phyloP scores from a whole-genome alignment of 2,113 vertebrate species.

The Taxidea taxus region DNA sequence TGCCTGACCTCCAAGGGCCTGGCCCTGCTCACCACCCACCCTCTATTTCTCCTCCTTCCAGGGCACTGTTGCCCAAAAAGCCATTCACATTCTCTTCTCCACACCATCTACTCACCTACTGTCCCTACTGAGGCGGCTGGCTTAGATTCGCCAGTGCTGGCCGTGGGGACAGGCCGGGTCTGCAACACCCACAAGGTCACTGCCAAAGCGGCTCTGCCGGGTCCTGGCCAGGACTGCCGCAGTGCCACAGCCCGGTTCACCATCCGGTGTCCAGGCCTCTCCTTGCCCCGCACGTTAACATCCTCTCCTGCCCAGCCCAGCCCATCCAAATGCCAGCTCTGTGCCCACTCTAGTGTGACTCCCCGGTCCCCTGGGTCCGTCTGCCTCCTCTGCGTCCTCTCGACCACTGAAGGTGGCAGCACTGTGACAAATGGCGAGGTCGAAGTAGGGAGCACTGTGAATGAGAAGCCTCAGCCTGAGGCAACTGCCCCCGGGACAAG shows the following conservation, averaged over 20 bases:
- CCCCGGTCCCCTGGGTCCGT: neutral
- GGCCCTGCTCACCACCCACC: neutral
- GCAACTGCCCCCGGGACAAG: neutral
- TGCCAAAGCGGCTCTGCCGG: neutral
- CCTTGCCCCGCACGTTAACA: too few relatives aligned
- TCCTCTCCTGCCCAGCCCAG: neutral
- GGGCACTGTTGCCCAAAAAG: neutral
- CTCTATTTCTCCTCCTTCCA: neutral
- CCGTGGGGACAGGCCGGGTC: neutral
- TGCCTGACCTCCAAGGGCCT: neutral
- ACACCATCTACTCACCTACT: neutral
- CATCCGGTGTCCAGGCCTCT: neutral
- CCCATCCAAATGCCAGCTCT: neutral
- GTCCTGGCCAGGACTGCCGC: neutral
- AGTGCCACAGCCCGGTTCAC: neutral
- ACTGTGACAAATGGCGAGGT: neutral
- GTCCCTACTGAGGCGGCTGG: neutral
- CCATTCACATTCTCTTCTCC: neutral
- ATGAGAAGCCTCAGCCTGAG: neutral
- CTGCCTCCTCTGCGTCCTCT: neutral
- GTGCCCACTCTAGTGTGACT: accelerated
- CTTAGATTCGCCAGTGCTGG: neutral
- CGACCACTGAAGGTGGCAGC: neutral
- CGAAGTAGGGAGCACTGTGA: neutral
- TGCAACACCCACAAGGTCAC: neutral